Evolutionary conservation across 2,113 vertebrate species (phyloP), one percentile per base, ranked within the genome.

Genomic region (Coracopsis vasa): DNA sequence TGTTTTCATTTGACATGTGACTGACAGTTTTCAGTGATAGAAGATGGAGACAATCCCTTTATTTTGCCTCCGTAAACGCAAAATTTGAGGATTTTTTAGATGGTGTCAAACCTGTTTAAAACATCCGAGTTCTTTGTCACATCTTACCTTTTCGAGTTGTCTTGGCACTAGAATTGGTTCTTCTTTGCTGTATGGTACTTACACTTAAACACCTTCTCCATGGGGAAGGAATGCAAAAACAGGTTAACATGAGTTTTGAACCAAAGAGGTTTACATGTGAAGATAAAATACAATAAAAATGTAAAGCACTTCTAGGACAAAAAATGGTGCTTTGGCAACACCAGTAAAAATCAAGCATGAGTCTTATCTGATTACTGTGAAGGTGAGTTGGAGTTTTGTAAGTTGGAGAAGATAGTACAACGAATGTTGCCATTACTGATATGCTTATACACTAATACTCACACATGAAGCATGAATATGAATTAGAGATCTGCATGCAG

Each of bases 71-170:
- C 41, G 8, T 45, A 90, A 41, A 25, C 10, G 7, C 3, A 85
- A 75, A 62, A 3, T 17, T 75, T 25, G n/a, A 64, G 17, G 7
- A 18, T 20, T 66, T 92, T 60, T 86, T 53, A 42, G 17, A 39
- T n/a, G 9, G 0, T 20, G 60, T 4, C 2, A 88, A 88, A 56
- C 2, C 4, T 42, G 86, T 94, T 51, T 33, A 39, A 90, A 85
- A 73, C 4, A 17, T 73, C 35, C 1, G 2, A 29, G 21, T 58
- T 35, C 24, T 74, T 91, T 27, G 25, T 73, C 47, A 84, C 2
- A 5, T 75, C 94, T 97, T 95, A 97, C 94, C 96, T 94, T 94
- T 77, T 35, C 4, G 37, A 28, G 69, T 25, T 64, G 47, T 79
- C 82, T 94, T 92, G 86, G 12, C 13, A 60, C 35, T 78, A 91